Conservation (phyloP, 2,888 invertebrate species). For the Agonopterix arenella region DNA sequence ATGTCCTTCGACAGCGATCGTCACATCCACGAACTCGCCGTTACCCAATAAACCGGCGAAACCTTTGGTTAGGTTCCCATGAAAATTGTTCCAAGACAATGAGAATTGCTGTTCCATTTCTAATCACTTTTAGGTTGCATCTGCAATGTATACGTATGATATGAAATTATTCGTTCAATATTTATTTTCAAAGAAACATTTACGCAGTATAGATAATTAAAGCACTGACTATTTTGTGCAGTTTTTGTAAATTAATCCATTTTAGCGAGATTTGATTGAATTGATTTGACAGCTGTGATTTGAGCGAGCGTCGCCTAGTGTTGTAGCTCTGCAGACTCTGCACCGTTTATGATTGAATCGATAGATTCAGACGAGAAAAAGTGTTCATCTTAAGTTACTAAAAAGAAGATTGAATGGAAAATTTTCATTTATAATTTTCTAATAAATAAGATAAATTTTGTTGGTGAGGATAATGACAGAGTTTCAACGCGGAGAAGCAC, state of each 20-base stretch:
- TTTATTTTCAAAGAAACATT: too few species aligned
- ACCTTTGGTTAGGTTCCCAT: constrained; percentile 81
- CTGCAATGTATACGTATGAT: constrained; percentile 23
- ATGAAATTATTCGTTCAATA: too few species aligned
- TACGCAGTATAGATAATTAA: too few species aligned
- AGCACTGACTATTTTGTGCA: constrained; percentile 5
- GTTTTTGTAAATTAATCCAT: constrained; percentile 3
- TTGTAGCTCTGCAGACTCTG: constrained; percentile 1
- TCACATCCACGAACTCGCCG: constrained; percentile 78
- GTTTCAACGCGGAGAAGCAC: too few species aligned
- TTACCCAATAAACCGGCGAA: constrained; percentile 78
- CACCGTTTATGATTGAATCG: neutral
- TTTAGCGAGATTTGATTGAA: constrained; percentile 4
- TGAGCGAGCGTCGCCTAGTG: constrained; percentile 21
- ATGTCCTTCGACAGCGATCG: constrained; percentile 80
- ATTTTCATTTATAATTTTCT: too few species aligned
- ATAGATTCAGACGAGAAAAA: too few species aligned
- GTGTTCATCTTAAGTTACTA: too few species aligned
- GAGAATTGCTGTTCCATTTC: constrained; percentile 81
- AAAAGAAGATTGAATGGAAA: too few species aligned
- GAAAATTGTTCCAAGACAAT: constrained; percentile 85
- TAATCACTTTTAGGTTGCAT: constrained; percentile 51
- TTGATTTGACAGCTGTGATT: constrained; percentile 17
- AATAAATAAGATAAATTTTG: too few species aligned
- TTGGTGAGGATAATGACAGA: too few species aligned